Conservation (phyloP, 2,888 invertebrate species). For the Stenodera caucasica region DNA sequence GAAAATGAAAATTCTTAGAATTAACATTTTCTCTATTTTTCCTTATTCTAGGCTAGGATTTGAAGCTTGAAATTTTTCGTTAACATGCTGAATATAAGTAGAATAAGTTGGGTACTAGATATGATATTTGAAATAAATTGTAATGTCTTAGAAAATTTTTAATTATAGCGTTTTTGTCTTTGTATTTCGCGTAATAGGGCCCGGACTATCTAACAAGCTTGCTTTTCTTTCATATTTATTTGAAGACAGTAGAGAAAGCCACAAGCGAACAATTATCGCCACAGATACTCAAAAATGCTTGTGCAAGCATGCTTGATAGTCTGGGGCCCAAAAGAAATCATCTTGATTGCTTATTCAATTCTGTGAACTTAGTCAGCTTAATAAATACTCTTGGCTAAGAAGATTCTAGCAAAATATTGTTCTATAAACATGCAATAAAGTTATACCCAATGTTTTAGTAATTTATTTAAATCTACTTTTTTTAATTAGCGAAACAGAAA, state of each 20-base stretch:
- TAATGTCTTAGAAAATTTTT: not conserved
- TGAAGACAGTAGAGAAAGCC: too few species aligned
- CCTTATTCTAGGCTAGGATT: not conserved
- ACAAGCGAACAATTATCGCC: too few species aligned
- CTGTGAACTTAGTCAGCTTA: not conserved
- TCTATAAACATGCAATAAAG: conserved; percentile 20
- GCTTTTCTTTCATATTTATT: too few species aligned
- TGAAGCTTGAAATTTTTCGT: not conserved
- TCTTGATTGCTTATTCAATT: conserved; percentile 1
- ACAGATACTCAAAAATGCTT: too few species aligned
- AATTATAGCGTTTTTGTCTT: too few species aligned
- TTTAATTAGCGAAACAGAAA: not conserved
- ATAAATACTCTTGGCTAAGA: conserved; percentile 2
- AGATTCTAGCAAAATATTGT: conserved; percentile 3
- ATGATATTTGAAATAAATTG: not conserved
- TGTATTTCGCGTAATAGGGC: too few species aligned
- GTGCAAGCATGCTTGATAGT: too few species aligned
- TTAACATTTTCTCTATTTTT: not conserved
- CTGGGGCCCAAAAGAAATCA: too few species aligned
- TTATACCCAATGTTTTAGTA: conserved; percentile 22
- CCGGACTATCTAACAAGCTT: too few species aligned
- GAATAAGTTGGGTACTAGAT: not conserved
- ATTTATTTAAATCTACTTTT: conserved; percentile 16
- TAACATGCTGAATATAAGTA: not conserved
- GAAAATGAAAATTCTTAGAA: not conserved